These are phyloP conservation scores for Halictus quadricinctus DNA, from an alignment of 2,888 invertebrate species.

Conservation along the genomic window DNA sequence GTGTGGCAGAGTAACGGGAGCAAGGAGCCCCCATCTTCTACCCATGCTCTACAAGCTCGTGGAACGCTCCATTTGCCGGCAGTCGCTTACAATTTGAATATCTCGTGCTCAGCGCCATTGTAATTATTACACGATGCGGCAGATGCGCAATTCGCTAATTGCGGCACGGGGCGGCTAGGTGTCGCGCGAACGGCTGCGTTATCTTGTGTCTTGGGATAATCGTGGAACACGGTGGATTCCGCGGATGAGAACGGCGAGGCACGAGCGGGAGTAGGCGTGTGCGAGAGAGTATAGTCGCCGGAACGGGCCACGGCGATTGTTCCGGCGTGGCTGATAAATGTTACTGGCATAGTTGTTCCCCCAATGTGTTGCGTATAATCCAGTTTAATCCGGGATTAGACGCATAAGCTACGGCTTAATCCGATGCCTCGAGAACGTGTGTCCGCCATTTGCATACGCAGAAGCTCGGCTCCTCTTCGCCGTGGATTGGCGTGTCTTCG, in stretches of 20 bases:
- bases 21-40: neutral
- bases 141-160: constrained; percentile 11
- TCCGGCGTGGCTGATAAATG: constrained; percentile 55
- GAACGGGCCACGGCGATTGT: constrained; percentile 46
- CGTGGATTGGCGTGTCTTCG: neutral
- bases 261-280: neutral
- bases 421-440: constrained; percentile 56
- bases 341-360: constrained; percentile 56
- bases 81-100: constrained; percentile 3
- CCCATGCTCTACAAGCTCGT: neutral
- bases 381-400: constrained; percentile 63
- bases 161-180: neutral
- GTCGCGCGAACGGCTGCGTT: constrained; percentile 8
- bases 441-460: constrained; percentile 58
- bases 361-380: constrained; percentile 61
- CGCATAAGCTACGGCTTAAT: constrained; percentile 65
- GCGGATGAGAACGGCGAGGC: constrained; percentile 32
- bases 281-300: neutral
- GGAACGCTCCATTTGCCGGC: neutral
- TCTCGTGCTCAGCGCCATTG: neutral
- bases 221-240: neutral
- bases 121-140: neutral
- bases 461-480: constrained; percentile 23
- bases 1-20: neutral
- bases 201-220: constrained; percentile 27